Evolutionary conservation across 2,797 vertebrate species (phyloP), one percentile per base, ranked within the genome.

Genomic region (Sebastes taczanowskii): DNA sequence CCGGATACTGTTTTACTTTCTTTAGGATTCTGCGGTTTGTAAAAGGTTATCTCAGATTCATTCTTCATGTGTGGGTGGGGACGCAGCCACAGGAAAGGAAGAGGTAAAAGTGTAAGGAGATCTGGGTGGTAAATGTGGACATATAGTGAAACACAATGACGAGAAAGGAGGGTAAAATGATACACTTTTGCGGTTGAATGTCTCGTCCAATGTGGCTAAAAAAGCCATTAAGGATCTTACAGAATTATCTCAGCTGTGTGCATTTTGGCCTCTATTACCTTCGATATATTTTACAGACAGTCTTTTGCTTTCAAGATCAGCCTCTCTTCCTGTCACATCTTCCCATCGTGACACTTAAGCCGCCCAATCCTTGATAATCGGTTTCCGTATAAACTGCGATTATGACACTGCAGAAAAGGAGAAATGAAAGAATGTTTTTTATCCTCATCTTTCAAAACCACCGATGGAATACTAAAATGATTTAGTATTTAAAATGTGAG

Each of bases 231-330:
- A 18, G 27, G 71, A 78, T 83, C 64, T 71, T 2, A 53, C 9
- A 76, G 67, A 62, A 78, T 78, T 55, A 64, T 55, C 67, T 77
- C 52, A 77, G 60, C 10, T 2, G 58, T 18, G 23, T 61, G 64
- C 71, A 60, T 80, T 79, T 60, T 85, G 82, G 85, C 69, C 81
- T 85, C 49, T 38, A 5, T 86, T 75, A 68, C 23, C 22, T n/a
- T 83, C 42, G 70, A 74, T 78, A 56, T 66, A 65, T 80, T 74
- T 64, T 27, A 77, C 61, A 74, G 64, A 32, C 62, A 30, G 27
- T 63, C 42, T 80, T 75, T 66, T 70, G 42, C 81, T 74, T 66
- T 68, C 30, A 75, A 73, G 32, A 81, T 77, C 63, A 65, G 42
- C 34, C 59, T 63, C 53, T 76, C 34, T 38, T 56, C 16, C 63